Conservation (phyloP, 2,888 invertebrate genomes). For the Drosophila macrospina region DNA sequence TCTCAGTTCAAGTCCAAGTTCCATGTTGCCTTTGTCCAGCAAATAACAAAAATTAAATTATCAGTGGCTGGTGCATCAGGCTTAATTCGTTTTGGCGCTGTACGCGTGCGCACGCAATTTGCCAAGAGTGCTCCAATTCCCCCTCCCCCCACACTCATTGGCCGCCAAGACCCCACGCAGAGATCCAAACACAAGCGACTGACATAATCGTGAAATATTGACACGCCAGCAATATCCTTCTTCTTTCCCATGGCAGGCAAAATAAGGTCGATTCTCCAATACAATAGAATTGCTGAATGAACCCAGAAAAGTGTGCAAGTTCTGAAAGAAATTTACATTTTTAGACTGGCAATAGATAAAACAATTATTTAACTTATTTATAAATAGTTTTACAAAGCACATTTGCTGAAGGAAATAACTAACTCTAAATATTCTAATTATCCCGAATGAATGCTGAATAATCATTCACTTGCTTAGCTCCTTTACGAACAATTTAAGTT, state of each 20-base stretch:
- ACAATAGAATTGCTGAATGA: neutral
- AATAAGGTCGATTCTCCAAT: neutral
- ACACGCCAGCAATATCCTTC: conserved; percentile 64
- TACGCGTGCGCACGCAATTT: conserved; percentile 84
- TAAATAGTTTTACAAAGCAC: too few species aligned
- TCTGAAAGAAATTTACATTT: too few species aligned
- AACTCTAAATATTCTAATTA: too few species aligned
- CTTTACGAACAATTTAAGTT: too few species aligned
- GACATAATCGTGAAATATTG: conserved; percentile 84
- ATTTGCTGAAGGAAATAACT: too few species aligned
- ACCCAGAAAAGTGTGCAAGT: neutral
- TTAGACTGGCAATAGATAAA: too few species aligned
- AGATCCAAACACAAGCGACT: conserved; percentile 72
- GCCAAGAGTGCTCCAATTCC: conserved; percentile 18
- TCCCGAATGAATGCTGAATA: too few species aligned
- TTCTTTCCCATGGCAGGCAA: neutral
- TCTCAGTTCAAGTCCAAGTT: too few species aligned
- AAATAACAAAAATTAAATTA: conserved; percentile 80
- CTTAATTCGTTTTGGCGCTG: conserved; percentile 84
- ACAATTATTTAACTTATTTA: too few species aligned
- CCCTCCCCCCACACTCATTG: neutral
- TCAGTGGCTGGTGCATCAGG: conserved; percentile 80
- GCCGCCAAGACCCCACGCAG: conserved; percentile 59
- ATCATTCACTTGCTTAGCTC: too few species aligned
- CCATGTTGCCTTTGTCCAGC: conserved; percentile 8